Percentiles rank a stretch among this genome's conserved stretches.
These are phyloP conservation scores for Lophotriccus pileatus DNA, from an alignment of 2,797 vertebrate genomes.

Conservation along the genomic window DNA sequence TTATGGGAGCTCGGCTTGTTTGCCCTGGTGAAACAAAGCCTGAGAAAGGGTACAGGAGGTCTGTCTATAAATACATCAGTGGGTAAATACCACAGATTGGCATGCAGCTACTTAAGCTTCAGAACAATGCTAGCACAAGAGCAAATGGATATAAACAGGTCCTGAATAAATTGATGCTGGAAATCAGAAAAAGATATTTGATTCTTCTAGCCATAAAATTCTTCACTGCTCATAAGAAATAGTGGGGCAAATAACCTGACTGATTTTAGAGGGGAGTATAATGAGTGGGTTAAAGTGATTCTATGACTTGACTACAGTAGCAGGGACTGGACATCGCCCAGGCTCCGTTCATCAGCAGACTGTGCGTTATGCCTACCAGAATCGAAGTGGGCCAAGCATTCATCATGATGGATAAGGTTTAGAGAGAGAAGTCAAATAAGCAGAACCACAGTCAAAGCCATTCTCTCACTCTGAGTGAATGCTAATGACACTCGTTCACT, in stretches of 20 bases:
- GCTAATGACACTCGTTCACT: constrained; percentile 21
- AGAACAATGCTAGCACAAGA: background rate
- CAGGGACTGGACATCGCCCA: background rate
- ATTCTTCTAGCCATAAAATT: background rate
- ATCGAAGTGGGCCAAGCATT: constrained; percentile 31
- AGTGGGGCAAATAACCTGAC: background rate
- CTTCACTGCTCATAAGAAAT: background rate
- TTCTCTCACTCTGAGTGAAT: constrained; percentile 29
- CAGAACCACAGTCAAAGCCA: constrained; percentile 38
- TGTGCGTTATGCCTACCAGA: background rate
- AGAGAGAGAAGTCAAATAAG: constrained; percentile 51
- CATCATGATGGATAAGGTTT: constrained; percentile 22
- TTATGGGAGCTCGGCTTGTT: background rate
- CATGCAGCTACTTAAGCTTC: background rate
- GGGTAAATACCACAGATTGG: constrained; percentile 28
- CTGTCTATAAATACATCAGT: constrained; percentile 4
- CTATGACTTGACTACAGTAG: background rate
- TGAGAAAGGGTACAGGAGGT: background rate
- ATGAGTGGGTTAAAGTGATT: background rate
- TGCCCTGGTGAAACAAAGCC: constrained; percentile 34
- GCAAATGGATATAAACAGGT: background rate
- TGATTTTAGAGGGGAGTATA: background rate
- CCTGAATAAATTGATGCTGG: background rate
- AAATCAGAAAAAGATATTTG: background rate
- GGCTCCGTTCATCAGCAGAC: background rate